These are phyloP conservation scores for Lophius americanus DNA, from an alignment of 2,797 vertebrate species.

Conservation along the genomic window DNA sequence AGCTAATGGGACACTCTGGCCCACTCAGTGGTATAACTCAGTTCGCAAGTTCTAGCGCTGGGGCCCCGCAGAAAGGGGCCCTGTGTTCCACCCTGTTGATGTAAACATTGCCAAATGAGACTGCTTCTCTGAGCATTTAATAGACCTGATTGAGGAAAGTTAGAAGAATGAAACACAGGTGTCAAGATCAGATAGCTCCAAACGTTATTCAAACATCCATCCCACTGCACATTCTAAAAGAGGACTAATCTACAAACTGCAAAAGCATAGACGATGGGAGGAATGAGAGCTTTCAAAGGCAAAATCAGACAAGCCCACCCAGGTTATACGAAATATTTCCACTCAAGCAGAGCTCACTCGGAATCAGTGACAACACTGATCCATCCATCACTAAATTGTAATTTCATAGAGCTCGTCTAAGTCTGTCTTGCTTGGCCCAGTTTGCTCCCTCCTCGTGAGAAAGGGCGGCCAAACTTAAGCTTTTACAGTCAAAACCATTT, in stretches of 20 bases:
- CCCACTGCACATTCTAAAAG: conserved; percentile 11
- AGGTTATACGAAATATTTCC: conserved; percentile 1
- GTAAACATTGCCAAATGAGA: conserved; percentile 78
- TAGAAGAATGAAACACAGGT: conserved; percentile 73
- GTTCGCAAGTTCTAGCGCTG: conserved; percentile 50
- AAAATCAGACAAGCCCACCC: conserved; percentile 13
- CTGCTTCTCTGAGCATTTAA: conserved; percentile 74
- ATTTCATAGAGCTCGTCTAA: conserved; percentile 22
- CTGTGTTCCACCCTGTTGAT: conserved; percentile 74
- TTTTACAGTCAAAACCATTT: conserved; percentile 72
- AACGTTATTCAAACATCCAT: conserved; percentile 30
- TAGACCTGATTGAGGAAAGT: conserved; percentile 68
- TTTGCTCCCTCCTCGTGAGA: conserved; percentile 69
- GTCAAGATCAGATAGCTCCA: conserved; percentile 49
- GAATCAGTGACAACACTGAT: conserved; percentile 2
- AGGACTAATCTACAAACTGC: background rate
- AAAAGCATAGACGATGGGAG: background rate
- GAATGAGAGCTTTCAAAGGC: conserved; percentile 1
- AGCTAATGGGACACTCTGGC: conserved; percentile 84
- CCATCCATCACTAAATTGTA: conserved; percentile 20
- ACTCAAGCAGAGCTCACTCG: background rate
- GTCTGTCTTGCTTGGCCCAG: conserved; percentile 11
- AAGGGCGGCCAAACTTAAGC: conserved; percentile 55
- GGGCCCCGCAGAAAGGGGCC: conserved; percentile 55
- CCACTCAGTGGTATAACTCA: conserved; percentile 74